These are phyloP conservation scores for Miniopterus natalensis DNA, from an alignment of 2,113 vertebrate genomes.

Conservation along the genomic window DNA sequence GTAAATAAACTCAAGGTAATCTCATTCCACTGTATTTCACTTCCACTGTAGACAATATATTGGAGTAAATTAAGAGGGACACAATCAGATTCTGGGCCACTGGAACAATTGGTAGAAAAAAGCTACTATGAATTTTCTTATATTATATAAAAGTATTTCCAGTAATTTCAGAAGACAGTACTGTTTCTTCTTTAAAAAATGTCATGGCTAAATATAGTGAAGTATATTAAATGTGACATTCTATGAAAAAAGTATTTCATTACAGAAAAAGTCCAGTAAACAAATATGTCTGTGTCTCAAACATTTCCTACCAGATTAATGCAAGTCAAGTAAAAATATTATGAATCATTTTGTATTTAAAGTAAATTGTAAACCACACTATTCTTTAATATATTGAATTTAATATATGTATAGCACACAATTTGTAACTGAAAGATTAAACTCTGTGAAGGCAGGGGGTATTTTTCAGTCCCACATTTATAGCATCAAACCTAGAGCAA, in stretches of 20 bases:
- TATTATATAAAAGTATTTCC: conserved; percentile 31
- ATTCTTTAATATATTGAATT: not conserved
- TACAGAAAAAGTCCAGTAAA: conserved; percentile 53
- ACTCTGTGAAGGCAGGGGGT: not conserved
- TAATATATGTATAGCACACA: not conserved
- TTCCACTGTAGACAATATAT: not conserved
- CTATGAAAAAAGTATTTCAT: conserved; percentile 50
- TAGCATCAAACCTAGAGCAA: not conserved
- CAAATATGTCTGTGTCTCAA: conserved; percentile 39
- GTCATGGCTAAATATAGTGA: not conserved
- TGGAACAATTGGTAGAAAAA: conserved; percentile 35
- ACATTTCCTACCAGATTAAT: conserved; percentile 30
- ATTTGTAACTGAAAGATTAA: conserved; percentile 11
- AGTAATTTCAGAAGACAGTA: conserved; percentile 38
- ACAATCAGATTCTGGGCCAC: not conserved
- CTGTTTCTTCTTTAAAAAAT: not conserved
- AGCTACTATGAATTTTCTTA: not conserved
- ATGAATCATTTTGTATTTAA: conserved; percentile 44
- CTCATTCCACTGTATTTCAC: not conserved
- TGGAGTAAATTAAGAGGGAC: conserved; percentile 37
- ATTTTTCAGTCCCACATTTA: not conserved
- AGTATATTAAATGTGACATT: conserved; percentile 38
- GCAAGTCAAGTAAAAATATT: not conserved
- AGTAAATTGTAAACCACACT: conserved; percentile 3
- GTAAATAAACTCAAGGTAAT: not conserved